Evolutionary conservation across 2,888 invertebrate species (phyloP), one percentile per base, ranked within the genome.

Genomic region (Gymnoscelis rufifasciata): DNA sequence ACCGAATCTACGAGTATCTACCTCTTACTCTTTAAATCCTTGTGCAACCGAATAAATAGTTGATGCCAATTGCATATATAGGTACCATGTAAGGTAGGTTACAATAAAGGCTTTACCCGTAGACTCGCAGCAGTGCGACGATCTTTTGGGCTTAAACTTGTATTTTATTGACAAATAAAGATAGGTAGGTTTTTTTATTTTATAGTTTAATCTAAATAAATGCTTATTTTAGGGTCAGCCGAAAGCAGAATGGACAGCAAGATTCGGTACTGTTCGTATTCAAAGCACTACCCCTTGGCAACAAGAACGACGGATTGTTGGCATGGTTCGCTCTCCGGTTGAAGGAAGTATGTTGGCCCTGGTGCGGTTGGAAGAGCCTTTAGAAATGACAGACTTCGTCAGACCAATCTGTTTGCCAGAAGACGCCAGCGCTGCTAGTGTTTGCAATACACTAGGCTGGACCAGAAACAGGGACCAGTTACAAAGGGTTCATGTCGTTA

Each of bases 371-470:
- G 95, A 95, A 36, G 92, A 93, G 45, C 90, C 94, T 0, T 90
- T 95, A 0, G 86, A 87, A 45, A 91, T 92, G 66, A 94, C 94
- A 0, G 96, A 96, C 77, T 95, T 95, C 67, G 93, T 96, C 1
- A 90, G 96, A 19, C 95, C 96, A 0, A 90, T 94, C 56, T 96
- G 96, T 67, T 77, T 96, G 27, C 93, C 95, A 0, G 91, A 93
- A 47, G 90, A 90, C 2, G 57, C 68, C 24, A 70, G 65, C 41
- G 57, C 61, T 2, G 68, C 66, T 24, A 74, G 60, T 39, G 90
- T 93, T 52, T 96, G 96, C 71, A 95, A 95, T 63, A 94, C 95
- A 0, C 87, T 96, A 23, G 95, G 96, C 10, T 96, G 96, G 96
- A 93, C 94, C 0, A 90, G 94, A 62, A 95, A 94, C 69, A 90